These are phyloP conservation scores for Gambelia wislizenii DNA, from an alignment of 2,797 vertebrate species.

Conservation along the genomic window DNA sequence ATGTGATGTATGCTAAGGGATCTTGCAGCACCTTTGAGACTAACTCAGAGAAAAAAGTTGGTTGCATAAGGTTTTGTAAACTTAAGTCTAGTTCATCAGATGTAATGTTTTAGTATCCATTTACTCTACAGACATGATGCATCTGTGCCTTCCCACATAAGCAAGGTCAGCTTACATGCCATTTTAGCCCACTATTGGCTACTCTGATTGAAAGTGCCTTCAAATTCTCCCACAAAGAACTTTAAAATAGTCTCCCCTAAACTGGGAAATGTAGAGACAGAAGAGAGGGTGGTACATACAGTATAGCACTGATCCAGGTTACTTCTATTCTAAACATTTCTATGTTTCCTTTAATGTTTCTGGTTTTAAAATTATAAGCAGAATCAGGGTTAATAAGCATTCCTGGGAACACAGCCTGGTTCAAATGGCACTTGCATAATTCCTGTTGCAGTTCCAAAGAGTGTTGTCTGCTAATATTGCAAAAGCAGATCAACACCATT, in stretches of 20 bases:
- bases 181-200: neutral
- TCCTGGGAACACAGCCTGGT: conserved; percentile 1
- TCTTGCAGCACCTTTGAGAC: no score
- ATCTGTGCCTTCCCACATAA: neutral
- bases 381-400: conserved; percentile 52
- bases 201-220: neutral
- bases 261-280: neutral
- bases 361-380: neutral
- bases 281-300: neutral
- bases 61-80: no score
- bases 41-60: no score
- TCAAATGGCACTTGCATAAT: conserved; percentile 20
- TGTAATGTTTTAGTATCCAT: neutral
- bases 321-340: neutral
- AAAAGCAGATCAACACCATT: no score
- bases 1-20: no score
- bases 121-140: neutral
- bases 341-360: conserved; percentile 45
- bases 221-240: neutral
- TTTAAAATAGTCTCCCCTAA: neutral
- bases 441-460: neutral
- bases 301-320: neutral
- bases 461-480: neutral
- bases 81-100: no score
- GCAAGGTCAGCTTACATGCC: neutral